Percentiles rank a stretch among this genome's conserved stretches.
Conservation (phyloP, 2,888 invertebrate species). For the Nomada flava region DNA sequence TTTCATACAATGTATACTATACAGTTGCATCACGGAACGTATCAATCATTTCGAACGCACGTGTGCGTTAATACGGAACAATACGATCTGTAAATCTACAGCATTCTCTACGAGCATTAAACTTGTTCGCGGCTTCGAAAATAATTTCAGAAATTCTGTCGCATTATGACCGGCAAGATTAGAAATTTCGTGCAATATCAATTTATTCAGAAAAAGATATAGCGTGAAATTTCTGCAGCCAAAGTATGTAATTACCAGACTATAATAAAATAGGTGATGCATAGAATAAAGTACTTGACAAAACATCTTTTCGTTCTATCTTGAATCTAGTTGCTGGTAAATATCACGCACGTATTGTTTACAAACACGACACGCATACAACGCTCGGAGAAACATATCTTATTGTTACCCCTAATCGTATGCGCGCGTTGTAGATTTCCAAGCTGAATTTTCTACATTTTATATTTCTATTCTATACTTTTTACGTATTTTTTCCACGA, state of each 20-base stretch:
- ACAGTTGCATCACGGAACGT: slow-evolving; percentile 50
- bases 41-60: slow-evolving; percentile 43
- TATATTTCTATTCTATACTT: no score
- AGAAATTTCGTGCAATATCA: background rate
- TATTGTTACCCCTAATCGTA: no score
- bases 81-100: slow-evolving; percentile 16
- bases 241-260: no score
- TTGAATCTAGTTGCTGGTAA: background rate
- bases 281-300: background rate
- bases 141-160: no score
- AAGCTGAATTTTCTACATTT: no score
- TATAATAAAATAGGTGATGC: no score
- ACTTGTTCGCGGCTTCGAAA: background rate
- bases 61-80: slow-evolving; percentile 7
- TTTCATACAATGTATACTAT: slow-evolving; percentile 45
- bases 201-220: background rate
- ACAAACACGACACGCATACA: background rate
- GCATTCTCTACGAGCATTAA: background rate
- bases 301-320: background rate
- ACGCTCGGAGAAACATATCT: no score
- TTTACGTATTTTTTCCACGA: no score
- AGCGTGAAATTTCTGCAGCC: no score
- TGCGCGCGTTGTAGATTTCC: no score
- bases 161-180: background rate
- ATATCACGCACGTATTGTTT: background rate